These are phyloP conservation scores for Uropetala carovei DNA, from an alignment of 2,888 invertebrate genomes.

Conservation along the genomic window DNA sequence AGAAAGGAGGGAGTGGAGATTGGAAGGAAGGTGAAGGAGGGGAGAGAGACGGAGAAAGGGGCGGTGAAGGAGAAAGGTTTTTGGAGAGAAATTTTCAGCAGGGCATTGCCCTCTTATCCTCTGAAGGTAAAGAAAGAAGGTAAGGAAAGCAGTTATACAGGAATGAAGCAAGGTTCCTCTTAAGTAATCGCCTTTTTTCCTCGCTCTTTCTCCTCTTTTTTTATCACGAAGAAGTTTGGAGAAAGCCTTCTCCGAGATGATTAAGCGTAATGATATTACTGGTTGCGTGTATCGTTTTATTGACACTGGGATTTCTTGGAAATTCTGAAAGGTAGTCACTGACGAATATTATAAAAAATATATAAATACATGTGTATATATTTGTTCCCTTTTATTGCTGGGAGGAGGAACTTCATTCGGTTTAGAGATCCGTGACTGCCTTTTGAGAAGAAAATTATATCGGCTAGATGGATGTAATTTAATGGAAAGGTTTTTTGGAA, in stretches of 20 bases:
- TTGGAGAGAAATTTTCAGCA: not conserved
- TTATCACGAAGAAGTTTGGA: not conserved
- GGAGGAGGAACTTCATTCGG: not conserved
- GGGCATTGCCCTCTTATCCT: not conserved
- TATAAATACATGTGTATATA: no score
- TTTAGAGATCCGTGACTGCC: not conserved
- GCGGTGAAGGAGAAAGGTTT: not conserved
- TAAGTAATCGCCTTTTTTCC: not conserved
- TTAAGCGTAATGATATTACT: not conserved
- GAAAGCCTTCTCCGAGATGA: not conserved
- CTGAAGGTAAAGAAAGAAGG: not conserved
- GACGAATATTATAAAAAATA: no score
- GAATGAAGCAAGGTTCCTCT: not conserved
- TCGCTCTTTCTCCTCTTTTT: not conserved
- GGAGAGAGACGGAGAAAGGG: not conserved
- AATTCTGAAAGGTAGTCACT: not conserved
- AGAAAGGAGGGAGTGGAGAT: not conserved
- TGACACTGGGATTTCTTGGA: not conserved
- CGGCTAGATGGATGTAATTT: not conserved
- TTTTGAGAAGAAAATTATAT: not conserved
- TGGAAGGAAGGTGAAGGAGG: not conserved
- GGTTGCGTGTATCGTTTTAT: slow-evolving; percentile 7
- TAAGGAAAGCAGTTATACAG: not conserved
- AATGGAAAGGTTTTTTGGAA: not conserved
- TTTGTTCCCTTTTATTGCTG: no score